Base-by-base conservation (phyloP, 2,888 invertebrate genomes). In the Pterobdella sp. region DNA sequence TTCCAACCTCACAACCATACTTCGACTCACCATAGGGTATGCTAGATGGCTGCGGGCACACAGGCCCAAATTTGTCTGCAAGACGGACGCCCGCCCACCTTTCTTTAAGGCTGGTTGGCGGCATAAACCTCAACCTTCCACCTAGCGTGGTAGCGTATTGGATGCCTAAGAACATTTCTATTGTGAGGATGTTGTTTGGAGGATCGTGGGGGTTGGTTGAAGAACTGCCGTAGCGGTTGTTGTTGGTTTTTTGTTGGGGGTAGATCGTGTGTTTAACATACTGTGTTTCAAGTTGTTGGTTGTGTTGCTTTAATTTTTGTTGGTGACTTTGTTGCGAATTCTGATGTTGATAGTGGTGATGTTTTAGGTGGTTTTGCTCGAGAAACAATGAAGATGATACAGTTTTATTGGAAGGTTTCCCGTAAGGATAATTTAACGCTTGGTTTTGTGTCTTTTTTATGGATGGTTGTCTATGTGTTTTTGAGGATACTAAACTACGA, bases 81-180 rank as follows among this genome's bases (percentile, higher is more conserved):
- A 80, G 77, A 26, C 75, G 49, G 29, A 75, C 68, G 3, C 72
- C 76, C 29, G 75, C 68, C 94, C 94, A 85, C 82, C 79, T 79
- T 37, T 92, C 89, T 72, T 93, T 91, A 36, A 93, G 93, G 75
- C 91, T 92, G 34, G 93, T 93, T 31, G 95, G 95, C 22, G 94
- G 94, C 93, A 95, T 94, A 84, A 95, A 96, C 75, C 96, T 88
- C 75, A 95, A 85, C 74, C 90, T 89, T 4, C 92, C 93, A 64
- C 91, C 86, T 42, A 94, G 94, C 34, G 95, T 91, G 68, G 93
- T 92, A 35, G 94, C 95, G 84, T 95, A 96, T 4, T 94, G 94
- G 75, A 96, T 90, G 0, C 92, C 92, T 29, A 90, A 88, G 85
- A 92, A 93, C 79, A 90, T 91, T 84, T 92, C 94, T 31, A 95